Percentiles rank a stretch among this genome's conserved stretches.
These are phyloP conservation scores for Orthonevra nobilis DNA, from an alignment of 2,888 invertebrate species.

Conservation along the genomic window DNA sequence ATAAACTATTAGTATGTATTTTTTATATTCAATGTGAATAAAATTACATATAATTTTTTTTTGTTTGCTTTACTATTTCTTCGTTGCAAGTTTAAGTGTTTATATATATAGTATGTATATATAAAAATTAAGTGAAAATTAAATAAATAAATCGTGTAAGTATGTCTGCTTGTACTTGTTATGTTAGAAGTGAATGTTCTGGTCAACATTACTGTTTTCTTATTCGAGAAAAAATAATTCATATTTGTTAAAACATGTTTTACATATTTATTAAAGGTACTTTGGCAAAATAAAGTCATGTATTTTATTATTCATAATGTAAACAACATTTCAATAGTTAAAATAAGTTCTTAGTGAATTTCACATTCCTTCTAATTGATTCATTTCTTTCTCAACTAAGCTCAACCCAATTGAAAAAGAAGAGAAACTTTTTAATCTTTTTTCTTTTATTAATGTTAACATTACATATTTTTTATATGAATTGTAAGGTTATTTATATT, in stretches of 20 bases:
- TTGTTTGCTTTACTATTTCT: slow-evolving; percentile 32
- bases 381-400: slow-evolving; percentile 11
- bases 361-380: slow-evolving; percentile 11
- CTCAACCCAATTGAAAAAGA: slow-evolving; percentile 34
- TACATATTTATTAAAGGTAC: slow-evolving; percentile 58
- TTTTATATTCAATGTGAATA: slow-evolving; percentile 48
- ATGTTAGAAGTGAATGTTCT: slow-evolving; percentile 19
- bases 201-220: neutral
- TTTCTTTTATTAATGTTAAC: slow-evolving; percentile 20
- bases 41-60: slow-evolving; percentile 8
- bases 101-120: too few relatives aligned
- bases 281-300: slow-evolving; percentile 49
- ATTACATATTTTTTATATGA: slow-evolving; percentile 10
- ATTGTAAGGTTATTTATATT: slow-evolving; percentile 9
- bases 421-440: slow-evolving; percentile 5
- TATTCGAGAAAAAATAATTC: slow-evolving; percentile 35
- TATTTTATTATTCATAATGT: slow-evolving; percentile 26
- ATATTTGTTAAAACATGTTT: too few relatives aligned
- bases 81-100: slow-evolving; percentile 35
- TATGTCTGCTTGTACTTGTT: neutral
- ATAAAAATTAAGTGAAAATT: too few relatives aligned
- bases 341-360: slow-evolving; percentile 25
- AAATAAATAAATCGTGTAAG: too few relatives aligned
- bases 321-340: slow-evolving; percentile 15
- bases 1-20: slow-evolving; percentile 11